A percentile compares a stretch with the other conserved stretches of the same genome.
These are phyloP conservation scores for Tetranychus piercei DNA, from an alignment of 2,888 invertebrate genomes.

Conservation along the genomic window DNA sequence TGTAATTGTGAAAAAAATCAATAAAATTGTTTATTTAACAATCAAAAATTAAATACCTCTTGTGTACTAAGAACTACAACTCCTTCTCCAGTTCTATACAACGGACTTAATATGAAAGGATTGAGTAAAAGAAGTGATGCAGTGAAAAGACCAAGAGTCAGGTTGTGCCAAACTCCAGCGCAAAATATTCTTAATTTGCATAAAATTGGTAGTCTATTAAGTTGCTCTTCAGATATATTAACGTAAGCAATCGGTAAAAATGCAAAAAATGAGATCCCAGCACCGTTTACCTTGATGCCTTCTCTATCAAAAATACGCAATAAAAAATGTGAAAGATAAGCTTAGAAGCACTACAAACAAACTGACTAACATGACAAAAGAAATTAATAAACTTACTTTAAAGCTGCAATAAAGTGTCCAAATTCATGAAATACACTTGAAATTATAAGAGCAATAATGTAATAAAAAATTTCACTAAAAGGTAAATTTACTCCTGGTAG, in stretches of 20 bases:
- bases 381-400: background rate
- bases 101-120: background rate
- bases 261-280: constrained; percentile 63
- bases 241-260: constrained; percentile 80
- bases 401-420: constrained; percentile 80
- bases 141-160: constrained; percentile 53
- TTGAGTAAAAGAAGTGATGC: constrained; percentile 43
- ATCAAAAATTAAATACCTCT: background rate
- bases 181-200: constrained; percentile 59
- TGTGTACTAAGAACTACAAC: background rate
- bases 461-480: constrained; percentile 63
- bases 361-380: no score
- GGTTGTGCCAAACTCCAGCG: constrained; percentile 90
- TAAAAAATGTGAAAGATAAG: background rate
- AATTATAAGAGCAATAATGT: constrained; percentile 56
- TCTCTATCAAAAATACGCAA: background rate
- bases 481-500: constrained; percentile 75
- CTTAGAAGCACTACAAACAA: background rate
- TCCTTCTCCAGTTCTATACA: background rate
- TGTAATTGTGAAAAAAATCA: background rate
- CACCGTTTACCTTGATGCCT: constrained; percentile 46
- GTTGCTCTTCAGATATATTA: constrained; percentile 57
- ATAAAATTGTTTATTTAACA: background rate
- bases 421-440: constrained; percentile 72
- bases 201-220: constrained; percentile 47